These are phyloP conservation scores for Megaceryle alcyon DNA, from an alignment of 2,797 vertebrate species.

Conservation along the genomic window DNA sequence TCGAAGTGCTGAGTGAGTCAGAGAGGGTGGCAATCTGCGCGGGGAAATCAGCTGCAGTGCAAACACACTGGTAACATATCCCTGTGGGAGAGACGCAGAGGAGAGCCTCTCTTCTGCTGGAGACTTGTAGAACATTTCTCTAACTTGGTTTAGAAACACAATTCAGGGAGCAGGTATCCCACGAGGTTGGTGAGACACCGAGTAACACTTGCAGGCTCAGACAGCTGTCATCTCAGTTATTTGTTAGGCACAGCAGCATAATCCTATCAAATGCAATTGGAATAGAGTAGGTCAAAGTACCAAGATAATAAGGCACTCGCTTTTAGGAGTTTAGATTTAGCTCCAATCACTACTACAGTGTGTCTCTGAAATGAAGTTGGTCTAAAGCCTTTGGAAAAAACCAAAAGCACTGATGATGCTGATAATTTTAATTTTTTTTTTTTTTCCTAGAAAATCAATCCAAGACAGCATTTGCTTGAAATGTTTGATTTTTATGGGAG, in stretches of 20 bases:
- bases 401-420: not conserved
- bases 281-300: not conserved
- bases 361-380: not conserved
- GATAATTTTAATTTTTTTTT: too few species aligned
- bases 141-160: not conserved
- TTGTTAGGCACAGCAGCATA: not conserved
- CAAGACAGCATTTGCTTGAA: not conserved
- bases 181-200: not conserved
- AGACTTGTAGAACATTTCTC: not conserved
- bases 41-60: not conserved
- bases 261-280: not conserved
- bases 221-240: not conserved
- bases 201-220: not conserved
- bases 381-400: not conserved
- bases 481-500: not conserved
- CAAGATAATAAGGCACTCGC: not conserved
- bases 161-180: not conserved
- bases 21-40: not conserved
- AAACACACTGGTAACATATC: not conserved
- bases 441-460: not conserved
- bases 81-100: accelerated
- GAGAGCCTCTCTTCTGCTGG: not conserved
- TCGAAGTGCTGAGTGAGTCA: not conserved
- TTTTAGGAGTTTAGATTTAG: not conserved
- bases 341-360: not conserved